These are phyloP conservation scores for Corythoichthys haematopterus DNA, from an alignment of 2,113 vertebrate species.

Conservation along the genomic window DNA sequence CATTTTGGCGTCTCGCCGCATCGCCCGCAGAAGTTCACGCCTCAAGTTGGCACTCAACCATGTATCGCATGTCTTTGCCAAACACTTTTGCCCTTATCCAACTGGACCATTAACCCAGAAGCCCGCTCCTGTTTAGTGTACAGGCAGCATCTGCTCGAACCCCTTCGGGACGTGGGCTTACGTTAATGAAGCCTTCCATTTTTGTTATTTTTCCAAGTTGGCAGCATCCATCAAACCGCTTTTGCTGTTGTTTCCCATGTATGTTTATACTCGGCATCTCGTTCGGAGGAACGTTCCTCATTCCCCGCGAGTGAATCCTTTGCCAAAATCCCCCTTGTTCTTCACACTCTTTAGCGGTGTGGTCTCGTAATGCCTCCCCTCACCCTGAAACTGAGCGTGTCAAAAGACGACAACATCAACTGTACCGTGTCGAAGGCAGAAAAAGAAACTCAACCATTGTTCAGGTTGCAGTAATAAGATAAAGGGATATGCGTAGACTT, in stretches of 20 bases:
- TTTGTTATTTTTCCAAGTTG: conserved; percentile 2
- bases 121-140: conserved; percentile 5
- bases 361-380: conserved; percentile 26
- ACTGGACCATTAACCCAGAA: conserved; percentile 30
- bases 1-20: conserved; percentile 19
- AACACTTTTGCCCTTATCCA: conserved; percentile 20
- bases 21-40: conserved; percentile 19
- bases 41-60: conserved; percentile 34
- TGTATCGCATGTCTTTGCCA: conserved; percentile 36
- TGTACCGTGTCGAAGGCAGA: conserved; percentile 33
- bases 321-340: conserved; percentile 7
- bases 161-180: conserved; percentile 14
- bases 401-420: conserved; percentile 52
- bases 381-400: conserved; percentile 26
- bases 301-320: conserved; percentile 7
- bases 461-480: conserved; percentile 20
- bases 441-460: conserved; percentile 43
- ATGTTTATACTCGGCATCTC: conserved; percentile 16
- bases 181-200: conserved; percentile 23
- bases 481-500: too few species aligned
- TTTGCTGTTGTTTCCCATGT: background rate
- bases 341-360: conserved; percentile 36
- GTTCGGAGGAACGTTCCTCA: conserved; percentile 3
- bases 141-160: conserved; percentile 49
- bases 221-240: background rate